Evolutionary conservation across 1,140 invertebrate genomes (phyloP), one percentile per base, ranked within the genome.

Genomic region (Polypedilum vanderplanki): DNA sequence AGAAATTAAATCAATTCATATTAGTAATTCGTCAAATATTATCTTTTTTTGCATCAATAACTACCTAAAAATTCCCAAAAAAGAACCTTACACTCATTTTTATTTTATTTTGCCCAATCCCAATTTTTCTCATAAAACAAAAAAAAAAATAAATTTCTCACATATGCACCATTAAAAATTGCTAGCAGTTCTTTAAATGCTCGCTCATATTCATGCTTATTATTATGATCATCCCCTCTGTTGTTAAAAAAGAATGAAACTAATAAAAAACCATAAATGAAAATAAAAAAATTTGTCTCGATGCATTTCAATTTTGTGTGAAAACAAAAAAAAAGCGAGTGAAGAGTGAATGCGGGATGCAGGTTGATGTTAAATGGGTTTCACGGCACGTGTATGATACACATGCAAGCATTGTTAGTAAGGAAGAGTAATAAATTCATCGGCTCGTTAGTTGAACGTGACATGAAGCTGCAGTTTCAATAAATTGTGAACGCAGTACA

Each of bases 401-500:
- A 33, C 24, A 33, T 33, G 24, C 24, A 33, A 33, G 24, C 5
- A 33, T 33, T 33, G 24, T 33, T 33, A 33, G 41, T 12, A 57
- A 12, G 46, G 12, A 57, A 57, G 12, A n/a, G 46, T 15, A 57
- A 57, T 57, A 57, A 57, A 57, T 57, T 57, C 46, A 57, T 57
- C 46, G 46, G 46, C 46, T 57, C 3, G 46, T 57, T 57, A 57
- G 46, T 57, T 57, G 15, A 12, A 57, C 46, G n/a, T 57, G 46
- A 57, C 46, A 57, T n/a, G 46, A n/a, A n/a, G 46, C 46, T n/a
- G 46, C 46, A 57, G 46, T n/a, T n/a, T 57, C 46, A 57, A 57
- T 57, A 57, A 4, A 57, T 57, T 12, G 2, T 3, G 5, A 33
- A 33, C n/a, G n/a, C n/a, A n/a, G n/a, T n/a, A n/a, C n/a, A n/a